Percentiles rank a stretch among this genome's conserved stretches.
Conservation (phyloP, 2,113 vertebrate species). For the Muntiacus muntjak region DNA sequence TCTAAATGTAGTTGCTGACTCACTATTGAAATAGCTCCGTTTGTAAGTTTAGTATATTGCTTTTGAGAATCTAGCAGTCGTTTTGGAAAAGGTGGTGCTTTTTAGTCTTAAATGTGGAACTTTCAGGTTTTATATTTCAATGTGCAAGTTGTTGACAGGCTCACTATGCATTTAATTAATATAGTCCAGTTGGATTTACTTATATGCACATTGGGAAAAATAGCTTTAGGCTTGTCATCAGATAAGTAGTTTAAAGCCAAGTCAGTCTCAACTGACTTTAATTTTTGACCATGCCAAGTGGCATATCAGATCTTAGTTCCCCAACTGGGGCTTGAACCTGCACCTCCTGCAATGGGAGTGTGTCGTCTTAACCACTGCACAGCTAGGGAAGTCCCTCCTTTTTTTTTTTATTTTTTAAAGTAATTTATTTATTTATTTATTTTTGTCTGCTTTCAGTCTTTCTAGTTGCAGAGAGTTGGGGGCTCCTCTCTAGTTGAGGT, state of each 20-base stretch:
- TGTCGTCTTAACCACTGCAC: not conserved
- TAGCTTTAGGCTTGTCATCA: not conserved
- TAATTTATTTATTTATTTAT: not conserved
- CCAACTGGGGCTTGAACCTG: not conserved
- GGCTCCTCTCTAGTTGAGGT: not conserved
- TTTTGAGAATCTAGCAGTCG: not conserved
- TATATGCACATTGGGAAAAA: not conserved
- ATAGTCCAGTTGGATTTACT: not conserved
- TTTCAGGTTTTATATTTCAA: not conserved
- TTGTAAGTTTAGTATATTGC: not conserved
- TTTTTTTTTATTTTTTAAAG: not conserved
- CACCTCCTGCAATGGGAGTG: not conserved
- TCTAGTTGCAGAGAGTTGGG: not conserved
- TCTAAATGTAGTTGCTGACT: not conserved
- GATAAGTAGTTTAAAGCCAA: not conserved
- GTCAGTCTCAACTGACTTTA: not conserved
- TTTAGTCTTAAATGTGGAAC: not conserved
- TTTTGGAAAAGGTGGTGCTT: not conserved
- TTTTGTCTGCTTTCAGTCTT: not conserved
- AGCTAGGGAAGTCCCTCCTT: not conserved
- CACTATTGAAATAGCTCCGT: not conserved
- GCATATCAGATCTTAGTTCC: not conserved
- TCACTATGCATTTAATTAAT: not conserved
- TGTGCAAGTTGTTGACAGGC: not conserved
- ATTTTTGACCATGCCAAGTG: not conserved